phyloP scores from a whole-genome alignment of 2,113 vertebrate genomes.

The Chinchilla lanigera region DNA sequence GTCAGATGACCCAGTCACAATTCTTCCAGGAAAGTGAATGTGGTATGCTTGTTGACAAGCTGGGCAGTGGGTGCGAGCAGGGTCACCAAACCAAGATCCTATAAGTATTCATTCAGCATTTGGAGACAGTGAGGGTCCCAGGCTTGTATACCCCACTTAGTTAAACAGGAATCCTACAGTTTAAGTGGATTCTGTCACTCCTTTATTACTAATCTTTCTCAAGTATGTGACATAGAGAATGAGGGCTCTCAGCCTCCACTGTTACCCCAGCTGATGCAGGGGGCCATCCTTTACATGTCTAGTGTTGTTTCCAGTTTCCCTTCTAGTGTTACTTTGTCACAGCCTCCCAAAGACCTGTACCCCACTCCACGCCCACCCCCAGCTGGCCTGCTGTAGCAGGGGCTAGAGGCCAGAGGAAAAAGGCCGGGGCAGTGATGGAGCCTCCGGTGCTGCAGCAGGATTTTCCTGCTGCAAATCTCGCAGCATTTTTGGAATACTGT shows the following conservation, averaged over 20 bases:
- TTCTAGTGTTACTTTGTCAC: background rate
- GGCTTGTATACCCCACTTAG: background rate
- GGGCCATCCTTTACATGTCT: background rate
- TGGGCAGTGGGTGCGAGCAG: accelerated
- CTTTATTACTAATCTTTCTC: background rate
- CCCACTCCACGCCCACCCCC: too few relatives aligned
- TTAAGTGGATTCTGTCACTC: background rate
- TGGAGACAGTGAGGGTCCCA: background rate
- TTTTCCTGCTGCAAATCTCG: background rate
- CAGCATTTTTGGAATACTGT: background rate
- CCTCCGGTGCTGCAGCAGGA: background rate
- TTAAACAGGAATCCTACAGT: background rate
- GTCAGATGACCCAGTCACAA: background rate
- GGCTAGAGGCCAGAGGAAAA: background rate
- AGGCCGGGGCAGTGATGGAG: background rate
- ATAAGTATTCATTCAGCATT: background rate
- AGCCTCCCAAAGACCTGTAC: background rate
- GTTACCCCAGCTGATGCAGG: background rate
- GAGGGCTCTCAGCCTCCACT: background rate
- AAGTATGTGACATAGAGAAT: background rate
- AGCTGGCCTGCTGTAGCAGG: background rate
- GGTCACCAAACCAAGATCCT: background rate
- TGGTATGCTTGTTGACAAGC: background rate
- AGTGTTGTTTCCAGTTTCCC: background rate
- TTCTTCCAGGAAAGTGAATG: background rate